Conservation (phyloP, 2,113 vertebrate genomes). For the Copsychus sechellarum region DNA sequence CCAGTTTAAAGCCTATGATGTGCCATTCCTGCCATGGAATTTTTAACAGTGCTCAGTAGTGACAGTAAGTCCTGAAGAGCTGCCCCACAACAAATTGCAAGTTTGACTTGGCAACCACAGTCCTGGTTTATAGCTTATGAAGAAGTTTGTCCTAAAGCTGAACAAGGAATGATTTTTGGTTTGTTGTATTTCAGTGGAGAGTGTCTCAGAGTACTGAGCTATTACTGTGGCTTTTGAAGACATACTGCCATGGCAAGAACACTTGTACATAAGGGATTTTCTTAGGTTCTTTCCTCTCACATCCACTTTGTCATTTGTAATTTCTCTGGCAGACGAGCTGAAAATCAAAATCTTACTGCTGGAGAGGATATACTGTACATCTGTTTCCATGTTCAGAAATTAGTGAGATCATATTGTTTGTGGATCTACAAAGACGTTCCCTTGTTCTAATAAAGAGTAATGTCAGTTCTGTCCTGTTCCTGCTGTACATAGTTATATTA, state of each 20-base stretch:
- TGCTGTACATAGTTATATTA: slow-evolving; percentile 20
- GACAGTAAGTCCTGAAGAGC: neutral
- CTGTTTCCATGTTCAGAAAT: slow-evolving; percentile 50
- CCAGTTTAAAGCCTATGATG: neutral
- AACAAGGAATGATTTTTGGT: neutral
- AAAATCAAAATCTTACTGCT: slow-evolving; percentile 42
- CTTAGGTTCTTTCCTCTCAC: neutral
- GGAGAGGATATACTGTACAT: neutral
- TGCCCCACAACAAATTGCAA: neutral
- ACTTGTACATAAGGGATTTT: neutral
- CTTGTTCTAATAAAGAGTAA: slow-evolving; percentile 35
- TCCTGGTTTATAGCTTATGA: neutral
- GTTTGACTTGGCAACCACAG: neutral
- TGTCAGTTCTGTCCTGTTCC: neutral
- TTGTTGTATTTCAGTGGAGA: neutral
- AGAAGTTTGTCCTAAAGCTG: neutral
- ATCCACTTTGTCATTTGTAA: neutral
- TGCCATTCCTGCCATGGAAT: neutral
- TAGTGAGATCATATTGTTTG: slow-evolving; percentile 20
- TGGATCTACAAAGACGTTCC: slow-evolving; percentile 45
- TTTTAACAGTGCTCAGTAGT: neutral
- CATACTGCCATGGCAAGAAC: neutral
- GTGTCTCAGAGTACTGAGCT: neutral
- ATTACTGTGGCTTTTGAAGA: neutral
- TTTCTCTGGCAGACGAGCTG: slow-evolving; percentile 20